Base-by-base conservation (phyloP, 2,888 invertebrate genomes). In the Nipponacmea schrenckii region DNA sequence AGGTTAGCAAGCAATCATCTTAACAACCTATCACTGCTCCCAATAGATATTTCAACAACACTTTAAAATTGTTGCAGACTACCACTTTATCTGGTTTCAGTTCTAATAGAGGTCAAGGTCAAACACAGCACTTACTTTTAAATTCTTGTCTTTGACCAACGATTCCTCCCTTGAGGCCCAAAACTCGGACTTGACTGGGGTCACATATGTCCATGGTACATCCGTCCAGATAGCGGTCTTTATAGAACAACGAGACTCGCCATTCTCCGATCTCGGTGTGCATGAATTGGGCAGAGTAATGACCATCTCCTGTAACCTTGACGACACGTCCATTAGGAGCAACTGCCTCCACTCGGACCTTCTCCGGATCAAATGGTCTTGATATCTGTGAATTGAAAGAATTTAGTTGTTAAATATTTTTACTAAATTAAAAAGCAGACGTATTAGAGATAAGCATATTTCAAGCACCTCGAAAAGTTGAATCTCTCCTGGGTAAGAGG, bases 251-350 rank as follows among this genome's bases (percentile, higher is more conserved):
- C 7, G 74, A 71, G 26, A 84, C 83, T 10, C 69, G 73, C 85
- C 85, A 85, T 77, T 48, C 73, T 83, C 85, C 85, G 63, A 85
- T 83, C 71, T 85, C 85, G 24, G 81, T 79, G 0, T 79, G 74
- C 3, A 76, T 77, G 73, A 85, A 85, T 74, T 83, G 79, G 0
- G 84, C 85, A 31, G 82, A 80, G 67, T 84, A 85, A 70, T 78
- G 77, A 0, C 83, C 84, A 62, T 83, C 83, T 8, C 85, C 85
- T 4, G 79, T 79, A 74, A 85, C 82, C 65, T 80, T 81, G 46
- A 85, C 81, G 4, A 85, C 73, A 0, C 85, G 75, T 0, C 84
- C 85, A 27, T 76, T 83, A 1, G 85, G 85, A 0, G 85, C 81
- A 39, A 78, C 78, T 0, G 84, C 84, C 65, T 83, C 84, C 31